Conservation (phyloP, 2,888 invertebrate genomes). For the Callinectes sapidus region DNA sequence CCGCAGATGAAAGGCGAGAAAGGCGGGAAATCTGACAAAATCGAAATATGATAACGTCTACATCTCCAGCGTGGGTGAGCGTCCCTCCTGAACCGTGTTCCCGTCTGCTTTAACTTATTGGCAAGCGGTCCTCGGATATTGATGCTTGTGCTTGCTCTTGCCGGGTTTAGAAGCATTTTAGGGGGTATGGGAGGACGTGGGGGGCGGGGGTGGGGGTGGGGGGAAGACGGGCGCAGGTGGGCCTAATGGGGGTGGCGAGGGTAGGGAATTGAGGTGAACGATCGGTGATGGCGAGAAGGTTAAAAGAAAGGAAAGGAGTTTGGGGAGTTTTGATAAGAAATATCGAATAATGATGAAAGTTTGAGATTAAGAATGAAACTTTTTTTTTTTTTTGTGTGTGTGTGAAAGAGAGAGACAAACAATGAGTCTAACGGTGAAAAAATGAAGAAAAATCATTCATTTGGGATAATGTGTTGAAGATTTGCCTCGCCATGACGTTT, state of each 20-base stretch:
- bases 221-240: not conserved
- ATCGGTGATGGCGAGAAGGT: slow-evolving; percentile 19
- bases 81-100: not conserved
- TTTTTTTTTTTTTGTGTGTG: too few species aligned
- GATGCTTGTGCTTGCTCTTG: slow-evolving; percentile 11
- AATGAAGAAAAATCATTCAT: not conserved
- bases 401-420: too few species aligned
- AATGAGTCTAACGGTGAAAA: not conserved
- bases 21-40: not conserved
- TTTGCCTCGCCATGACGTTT: not conserved
- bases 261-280: slow-evolving; percentile 12
- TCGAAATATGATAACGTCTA: not conserved
- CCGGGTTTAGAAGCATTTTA: not conserved
- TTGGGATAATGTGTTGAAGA: not conserved
- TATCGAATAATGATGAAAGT: not conserved
- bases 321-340: slow-evolving; percentile 3
- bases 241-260: not conserved
- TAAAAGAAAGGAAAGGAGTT: slow-evolving; percentile 9
- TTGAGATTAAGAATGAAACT: not conserved
- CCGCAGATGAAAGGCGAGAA: not conserved
- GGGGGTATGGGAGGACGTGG: not conserved
- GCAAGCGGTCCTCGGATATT: slow-evolving; percentile 29
- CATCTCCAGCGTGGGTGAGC: not conserved
- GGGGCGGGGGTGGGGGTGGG: too few species aligned
- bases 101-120: slow-evolving; percentile 31